Evolutionary conservation across 1,140 invertebrate species (phyloP).

Genomic region (Lutraria rhynchaena): DNA sequence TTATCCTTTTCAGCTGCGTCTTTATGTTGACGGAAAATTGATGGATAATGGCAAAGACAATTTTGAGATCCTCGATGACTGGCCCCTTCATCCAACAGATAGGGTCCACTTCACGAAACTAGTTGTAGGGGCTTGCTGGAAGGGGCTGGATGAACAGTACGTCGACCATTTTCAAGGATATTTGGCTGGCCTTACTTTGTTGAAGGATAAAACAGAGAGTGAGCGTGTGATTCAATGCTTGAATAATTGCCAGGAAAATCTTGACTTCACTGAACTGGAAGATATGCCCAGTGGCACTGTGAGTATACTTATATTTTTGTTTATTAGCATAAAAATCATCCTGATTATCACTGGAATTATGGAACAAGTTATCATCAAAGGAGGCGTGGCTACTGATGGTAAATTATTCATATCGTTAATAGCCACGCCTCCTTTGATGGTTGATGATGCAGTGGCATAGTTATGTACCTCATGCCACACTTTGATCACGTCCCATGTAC

Average conservation of each 20-base stretch:
- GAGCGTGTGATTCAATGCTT: conserved; percentile 91
- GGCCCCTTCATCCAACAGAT: conserved; percentile 98
- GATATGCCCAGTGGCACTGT: conserved; percentile 87
- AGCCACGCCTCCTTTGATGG: too few relatives aligned
- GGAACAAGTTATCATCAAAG: too few relatives aligned
- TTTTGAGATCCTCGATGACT: conserved; percentile 99
- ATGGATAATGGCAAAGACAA: conserved; percentile 92
- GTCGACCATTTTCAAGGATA: conserved; percentile 94
- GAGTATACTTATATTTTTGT: too few relatives aligned
- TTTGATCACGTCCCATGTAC: too few relatives aligned
- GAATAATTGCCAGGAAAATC: conserved; percentile 92
- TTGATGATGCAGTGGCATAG: too few relatives aligned
- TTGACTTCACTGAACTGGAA: conserved; percentile 90
- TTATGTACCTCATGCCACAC: too few relatives aligned
- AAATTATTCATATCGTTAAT: too few relatives aligned
- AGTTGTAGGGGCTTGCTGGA: conserved; percentile 98
- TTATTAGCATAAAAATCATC: too few relatives aligned
- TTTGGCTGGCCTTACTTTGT: conserved; percentile 91
- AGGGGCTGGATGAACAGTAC: conserved; percentile 94
- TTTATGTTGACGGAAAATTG: conserved; percentile 94
- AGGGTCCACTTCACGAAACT: conserved; percentile 88
- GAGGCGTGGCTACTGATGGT: too few relatives aligned
- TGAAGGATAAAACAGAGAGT: conserved; percentile 91
- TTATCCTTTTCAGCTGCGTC: conserved; percentile 83
- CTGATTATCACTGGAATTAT: too few relatives aligned